phyloP scores from a whole-genome alignment of 1,140 invertebrate genomes.

The Caenorhabditis elegans region DNA sequence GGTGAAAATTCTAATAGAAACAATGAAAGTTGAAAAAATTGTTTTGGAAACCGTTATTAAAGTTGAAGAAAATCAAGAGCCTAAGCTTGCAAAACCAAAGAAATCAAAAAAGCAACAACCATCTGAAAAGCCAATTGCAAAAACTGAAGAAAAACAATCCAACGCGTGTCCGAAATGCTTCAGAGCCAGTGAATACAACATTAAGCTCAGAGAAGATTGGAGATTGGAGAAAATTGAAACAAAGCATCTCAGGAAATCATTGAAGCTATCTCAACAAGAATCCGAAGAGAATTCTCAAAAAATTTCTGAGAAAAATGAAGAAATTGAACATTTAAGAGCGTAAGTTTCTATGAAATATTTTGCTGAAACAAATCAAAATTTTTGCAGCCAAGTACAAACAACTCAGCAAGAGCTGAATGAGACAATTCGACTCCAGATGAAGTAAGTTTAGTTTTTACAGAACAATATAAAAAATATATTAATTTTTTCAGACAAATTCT shows the following conservation, averaged over 20 bases:
- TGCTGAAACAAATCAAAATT: neutral
- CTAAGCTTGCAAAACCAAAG: neutral
- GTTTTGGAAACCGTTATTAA: too few relatives aligned
- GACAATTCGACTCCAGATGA: too few relatives aligned
- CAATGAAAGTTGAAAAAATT: too few relatives aligned
- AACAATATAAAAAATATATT: too few relatives aligned
- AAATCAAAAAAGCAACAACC: neutral
- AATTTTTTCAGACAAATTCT: too few relatives aligned
- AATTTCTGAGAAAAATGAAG: neutral
- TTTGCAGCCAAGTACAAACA: too few relatives aligned
- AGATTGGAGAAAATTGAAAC: neutral
- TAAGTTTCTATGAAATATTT: too few relatives aligned
- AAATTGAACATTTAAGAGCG: neutral
- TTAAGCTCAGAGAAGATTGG: neutral
- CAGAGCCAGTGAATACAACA: neutral
- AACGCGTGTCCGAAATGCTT: neutral
- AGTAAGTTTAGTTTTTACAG: too few relatives aligned
- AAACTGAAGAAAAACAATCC: neutral
- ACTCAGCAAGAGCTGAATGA: neutral
- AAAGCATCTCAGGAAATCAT: neutral
- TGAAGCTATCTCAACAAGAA: neutral
- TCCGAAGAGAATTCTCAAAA: neutral
- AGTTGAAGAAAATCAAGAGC: neutral
- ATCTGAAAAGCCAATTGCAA: neutral
- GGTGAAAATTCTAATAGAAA: too few relatives aligned